Percentiles rank a stretch among this genome's conserved stretches.
These are phyloP conservation scores for human DNA, from an alignment of 2,113 vertebrate species.

Conservation along the genomic window DNA sequence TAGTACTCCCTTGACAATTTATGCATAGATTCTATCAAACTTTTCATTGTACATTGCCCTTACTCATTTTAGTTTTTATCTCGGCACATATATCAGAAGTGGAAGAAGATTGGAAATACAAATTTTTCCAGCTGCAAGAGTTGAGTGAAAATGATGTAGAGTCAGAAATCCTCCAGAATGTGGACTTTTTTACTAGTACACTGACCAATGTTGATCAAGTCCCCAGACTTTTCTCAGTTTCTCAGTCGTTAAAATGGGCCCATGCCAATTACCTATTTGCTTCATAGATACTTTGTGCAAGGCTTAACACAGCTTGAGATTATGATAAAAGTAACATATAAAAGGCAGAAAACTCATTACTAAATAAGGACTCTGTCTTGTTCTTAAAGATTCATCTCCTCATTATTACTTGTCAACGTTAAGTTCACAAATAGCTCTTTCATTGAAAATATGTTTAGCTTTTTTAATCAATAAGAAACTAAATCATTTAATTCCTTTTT, in stretches of 20 bases:
- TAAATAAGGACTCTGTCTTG: neutral
- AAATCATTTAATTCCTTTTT: neutral
- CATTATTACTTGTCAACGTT: neutral
- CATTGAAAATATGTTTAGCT: neutral
- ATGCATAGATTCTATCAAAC: slow-evolving; percentile 38
- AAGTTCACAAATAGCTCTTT: slow-evolving; percentile 27
- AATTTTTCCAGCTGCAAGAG: neutral
- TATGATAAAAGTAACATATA: neutral
- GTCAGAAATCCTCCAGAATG: neutral
- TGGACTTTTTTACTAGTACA: neutral
- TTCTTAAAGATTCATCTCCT: neutral
- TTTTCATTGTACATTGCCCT: slow-evolving; percentile 1
- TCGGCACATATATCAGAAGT: neutral
- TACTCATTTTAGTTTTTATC: slow-evolving; percentile 33
- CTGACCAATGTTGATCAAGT: neutral
- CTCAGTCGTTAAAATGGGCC: slow-evolving; percentile 40
- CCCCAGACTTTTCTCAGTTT: slow-evolving; percentile 29
- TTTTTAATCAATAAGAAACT: neutral
- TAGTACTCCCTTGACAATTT: neutral
- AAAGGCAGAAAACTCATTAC: neutral
- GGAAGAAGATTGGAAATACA: slow-evolving; percentile 9
- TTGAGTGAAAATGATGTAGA: slow-evolving; percentile 15
- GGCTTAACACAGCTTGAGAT: neutral
- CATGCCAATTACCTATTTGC: neutral
- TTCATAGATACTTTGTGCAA: slow-evolving; percentile 10